Evolutionary conservation across 2,113 vertebrate genomes (phyloP).

Genomic region (Bostrychus sinensis): DNA sequence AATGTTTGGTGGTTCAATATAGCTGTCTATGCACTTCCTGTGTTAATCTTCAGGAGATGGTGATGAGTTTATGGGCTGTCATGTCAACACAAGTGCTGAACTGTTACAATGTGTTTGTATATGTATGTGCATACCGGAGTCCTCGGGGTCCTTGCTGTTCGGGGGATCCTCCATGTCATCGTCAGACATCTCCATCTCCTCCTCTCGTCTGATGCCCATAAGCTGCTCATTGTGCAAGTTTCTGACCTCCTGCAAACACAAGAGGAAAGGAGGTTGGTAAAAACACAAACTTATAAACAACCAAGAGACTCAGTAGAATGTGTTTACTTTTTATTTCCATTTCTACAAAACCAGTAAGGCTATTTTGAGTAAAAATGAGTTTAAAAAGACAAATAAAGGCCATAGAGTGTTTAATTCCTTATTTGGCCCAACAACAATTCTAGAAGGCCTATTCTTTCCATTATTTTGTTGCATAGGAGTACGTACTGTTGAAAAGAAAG

Average conservation of each 20-base stretch:
- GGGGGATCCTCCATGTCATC: slow-evolving; percentile 87
- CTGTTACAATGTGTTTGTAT: neutral
- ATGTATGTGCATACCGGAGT: slow-evolving; percentile 83
- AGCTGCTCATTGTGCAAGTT: slow-evolving; percentile 97
- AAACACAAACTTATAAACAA: slow-evolving; percentile 6
- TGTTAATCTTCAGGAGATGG: slow-evolving; percentile 30
- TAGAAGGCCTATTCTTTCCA: too few species aligned
- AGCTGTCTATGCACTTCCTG: slow-evolving; percentile 22
- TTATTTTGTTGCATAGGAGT: too few species aligned
- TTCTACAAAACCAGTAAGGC: too few species aligned
- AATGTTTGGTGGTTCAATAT: slow-evolving; percentile 31
- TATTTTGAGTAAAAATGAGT: neutral
- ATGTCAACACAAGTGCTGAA: slow-evolving; percentile 28
- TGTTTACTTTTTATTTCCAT: too few species aligned
- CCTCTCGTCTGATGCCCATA: slow-evolving; percentile 95
- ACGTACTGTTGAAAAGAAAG: too few species aligned
- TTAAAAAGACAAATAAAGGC: too few species aligned
- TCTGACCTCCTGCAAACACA: slow-evolving; percentile 87
- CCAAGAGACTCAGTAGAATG: neutral
- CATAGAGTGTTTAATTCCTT: too few species aligned
- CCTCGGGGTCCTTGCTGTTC: slow-evolving; percentile 89
- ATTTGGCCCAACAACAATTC: too few species aligned
- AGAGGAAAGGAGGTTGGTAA: slow-evolving; percentile 7
- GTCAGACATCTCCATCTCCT: slow-evolving; percentile 99
- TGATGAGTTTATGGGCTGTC: slow-evolving; percentile 28